A percentile compares a stretch with the other conserved stretches of the same genome.
Evolutionary conservation across 1,140 invertebrate genomes (phyloP).

Genomic region (Pogonomyrmex californicus): DNA sequence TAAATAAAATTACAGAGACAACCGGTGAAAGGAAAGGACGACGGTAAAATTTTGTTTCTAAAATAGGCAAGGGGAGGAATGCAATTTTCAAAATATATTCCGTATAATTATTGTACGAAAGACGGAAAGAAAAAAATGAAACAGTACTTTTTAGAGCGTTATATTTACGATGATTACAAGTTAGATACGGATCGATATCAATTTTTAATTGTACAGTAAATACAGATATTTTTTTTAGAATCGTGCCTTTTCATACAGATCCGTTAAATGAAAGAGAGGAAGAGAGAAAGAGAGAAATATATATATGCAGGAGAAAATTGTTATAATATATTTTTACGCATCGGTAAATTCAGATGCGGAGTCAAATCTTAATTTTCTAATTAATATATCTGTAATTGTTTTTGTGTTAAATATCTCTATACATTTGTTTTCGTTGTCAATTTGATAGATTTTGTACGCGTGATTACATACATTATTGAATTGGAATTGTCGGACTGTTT

Average conservation of each 20-base stretch:
- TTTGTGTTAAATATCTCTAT: slow-evolving; percentile 76
- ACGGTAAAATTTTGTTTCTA: slow-evolving; percentile 71
- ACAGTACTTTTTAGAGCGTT: slow-evolving; percentile 81
- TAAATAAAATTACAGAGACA: slow-evolving; percentile 36
- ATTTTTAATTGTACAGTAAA: slow-evolving; percentile 85
- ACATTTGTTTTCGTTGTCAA: slow-evolving; percentile 79
- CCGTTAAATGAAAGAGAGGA: slow-evolving; percentile 77
- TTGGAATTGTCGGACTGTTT: slow-evolving; percentile 75
- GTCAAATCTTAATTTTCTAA: slow-evolving; percentile 82
- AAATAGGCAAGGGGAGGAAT: slow-evolving; percentile 56
- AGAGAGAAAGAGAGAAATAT: neutral
- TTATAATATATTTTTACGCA: slow-evolving; percentile 85
- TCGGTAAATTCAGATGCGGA: slow-evolving; percentile 77
- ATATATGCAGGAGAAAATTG: slow-evolving; percentile 78
- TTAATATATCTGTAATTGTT: slow-evolving; percentile 81
- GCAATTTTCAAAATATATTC: slow-evolving; percentile 63
- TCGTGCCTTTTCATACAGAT: slow-evolving; percentile 85
- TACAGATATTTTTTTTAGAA: slow-evolving; percentile 84
- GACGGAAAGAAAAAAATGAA: slow-evolving; percentile 70
- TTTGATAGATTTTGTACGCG: slow-evolving; percentile 82
- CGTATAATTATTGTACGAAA: slow-evolving; percentile 72
- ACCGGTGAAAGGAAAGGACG: slow-evolving; percentile 23
- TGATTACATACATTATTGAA: slow-evolving; percentile 77
- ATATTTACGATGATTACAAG: slow-evolving; percentile 80
- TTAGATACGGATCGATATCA: slow-evolving; percentile 81